Conservation (phyloP, 2,797 vertebrate species). For the Enteromius radiatus region DNA sequence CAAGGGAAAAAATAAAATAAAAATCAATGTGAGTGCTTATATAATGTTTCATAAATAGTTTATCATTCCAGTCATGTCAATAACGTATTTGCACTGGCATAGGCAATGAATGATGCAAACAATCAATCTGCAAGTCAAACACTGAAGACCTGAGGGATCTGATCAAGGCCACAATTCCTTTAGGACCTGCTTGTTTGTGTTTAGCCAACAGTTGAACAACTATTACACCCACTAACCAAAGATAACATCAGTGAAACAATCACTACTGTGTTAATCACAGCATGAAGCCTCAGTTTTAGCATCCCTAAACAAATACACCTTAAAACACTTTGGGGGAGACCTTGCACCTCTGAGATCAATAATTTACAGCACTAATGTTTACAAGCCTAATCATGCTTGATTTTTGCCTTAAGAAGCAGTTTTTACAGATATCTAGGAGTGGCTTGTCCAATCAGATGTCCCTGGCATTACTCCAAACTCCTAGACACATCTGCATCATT, state of each 20-base stretch:
- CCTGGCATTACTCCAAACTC: not conserved
- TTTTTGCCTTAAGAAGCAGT: not conserved
- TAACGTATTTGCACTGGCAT: not conserved
- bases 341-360: not conserved
- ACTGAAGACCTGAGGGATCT: not conserved
- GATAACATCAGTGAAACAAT: slow-evolving; percentile 2
- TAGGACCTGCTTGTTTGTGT: slow-evolving; percentile 10
- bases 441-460: slow-evolving; percentile 6
- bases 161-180: not conserved
- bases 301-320: not conserved
- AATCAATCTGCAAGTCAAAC: slow-evolving; percentile 16
- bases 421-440: not conserved
- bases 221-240: slow-evolving; percentile 8
- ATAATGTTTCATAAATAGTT: not conserved
- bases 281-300: not conserved
- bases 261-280: slow-evolving; percentile 6
- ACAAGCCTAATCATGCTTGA: not conserved
- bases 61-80: not conserved
- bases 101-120: slow-evolving; percentile 4
- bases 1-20: not conserved
- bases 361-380: not conserved
- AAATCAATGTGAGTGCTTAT: not conserved
- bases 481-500: not conserved
- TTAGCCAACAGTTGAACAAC: not conserved
- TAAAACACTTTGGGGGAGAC: not conserved